Evolutionary conservation across 2,797 vertebrate genomes (phyloP).

Genomic region (Pseudomugil tenellus): DNA sequence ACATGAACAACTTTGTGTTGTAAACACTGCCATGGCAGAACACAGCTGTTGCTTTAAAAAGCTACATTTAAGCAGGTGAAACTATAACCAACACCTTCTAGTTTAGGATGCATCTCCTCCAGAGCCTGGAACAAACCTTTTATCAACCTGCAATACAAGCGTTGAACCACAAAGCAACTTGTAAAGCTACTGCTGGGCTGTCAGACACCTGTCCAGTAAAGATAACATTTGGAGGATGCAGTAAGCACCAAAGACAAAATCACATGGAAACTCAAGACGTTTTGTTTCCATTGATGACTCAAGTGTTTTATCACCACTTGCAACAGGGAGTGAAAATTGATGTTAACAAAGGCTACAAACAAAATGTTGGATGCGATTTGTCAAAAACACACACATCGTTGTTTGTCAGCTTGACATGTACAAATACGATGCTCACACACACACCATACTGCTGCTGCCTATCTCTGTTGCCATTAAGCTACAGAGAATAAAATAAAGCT

Average conservation of each 20-base stretch:
- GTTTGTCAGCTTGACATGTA: constrained; percentile 13
- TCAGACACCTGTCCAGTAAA: constrained; percentile 41
- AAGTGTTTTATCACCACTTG: constrained; percentile 53
- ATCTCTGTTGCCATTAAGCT: constrained; percentile 35
- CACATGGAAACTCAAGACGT: constrained; percentile 32
- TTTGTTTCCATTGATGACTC: constrained; percentile 40
- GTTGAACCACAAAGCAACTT: constrained; percentile 5
- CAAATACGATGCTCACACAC: constrained; percentile 16
- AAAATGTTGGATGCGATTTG: constrained; percentile 34
- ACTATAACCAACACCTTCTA: neutral
- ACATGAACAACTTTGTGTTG: neutral
- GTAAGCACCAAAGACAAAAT: constrained; percentile 16
- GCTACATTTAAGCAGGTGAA: neutral
- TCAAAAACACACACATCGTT: neutral
- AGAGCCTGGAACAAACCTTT: neutral
- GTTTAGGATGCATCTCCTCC: neutral
- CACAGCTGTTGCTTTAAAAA: neutral
- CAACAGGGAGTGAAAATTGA: constrained; percentile 45
- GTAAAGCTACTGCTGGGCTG: constrained; percentile 3
- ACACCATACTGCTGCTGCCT: constrained; percentile 11
- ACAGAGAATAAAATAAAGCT: constrained; percentile 40
- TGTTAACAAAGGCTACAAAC: constrained; percentile 17
- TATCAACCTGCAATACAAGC: neutral
- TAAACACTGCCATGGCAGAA: neutral
- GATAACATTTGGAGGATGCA: constrained; percentile 61